Conservation (phyloP, 2,888 invertebrate genomes). For the Eupeodes luniger region DNA sequence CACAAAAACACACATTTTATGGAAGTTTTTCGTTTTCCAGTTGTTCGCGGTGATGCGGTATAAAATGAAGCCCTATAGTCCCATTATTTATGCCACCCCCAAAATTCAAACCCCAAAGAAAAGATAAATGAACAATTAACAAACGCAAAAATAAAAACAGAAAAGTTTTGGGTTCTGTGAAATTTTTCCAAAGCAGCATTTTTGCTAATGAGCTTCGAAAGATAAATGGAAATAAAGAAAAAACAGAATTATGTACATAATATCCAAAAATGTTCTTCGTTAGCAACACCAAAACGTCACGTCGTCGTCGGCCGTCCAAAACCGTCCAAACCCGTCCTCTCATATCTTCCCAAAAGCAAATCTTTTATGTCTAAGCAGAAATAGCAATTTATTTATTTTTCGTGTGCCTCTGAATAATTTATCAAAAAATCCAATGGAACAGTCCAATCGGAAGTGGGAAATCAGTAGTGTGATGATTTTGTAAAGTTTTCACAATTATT, state of each 20-base stretch:
- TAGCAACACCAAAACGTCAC: neutral
- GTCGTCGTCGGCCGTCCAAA: no score
- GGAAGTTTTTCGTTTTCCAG: slow-evolving; percentile 14
- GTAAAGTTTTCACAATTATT: slow-evolving; percentile 58
- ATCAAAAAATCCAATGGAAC: slow-evolving; percentile 49
- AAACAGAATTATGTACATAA: neutral
- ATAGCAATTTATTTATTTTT: slow-evolving; percentile 17
- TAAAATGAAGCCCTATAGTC: slow-evolving; percentile 52
- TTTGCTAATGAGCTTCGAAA: slow-evolving; percentile 24
- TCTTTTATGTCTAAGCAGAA: neutral
- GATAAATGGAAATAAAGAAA: slow-evolving; percentile 20
- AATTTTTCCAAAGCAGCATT: slow-evolving; percentile 31
- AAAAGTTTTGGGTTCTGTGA: slow-evolving; percentile 16
- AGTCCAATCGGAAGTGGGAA: slow-evolving; percentile 56
- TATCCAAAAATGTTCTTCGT: neutral
- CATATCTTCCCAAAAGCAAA: no score
- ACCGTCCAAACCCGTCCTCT: no score
- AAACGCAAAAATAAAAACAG: slow-evolving; percentile 9
- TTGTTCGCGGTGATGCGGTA: slow-evolving; percentile 28
- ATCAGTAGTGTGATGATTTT: slow-evolving; percentile 37
- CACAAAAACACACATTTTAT: slow-evolving; percentile 23
- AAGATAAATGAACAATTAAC: slow-evolving; percentile 39
- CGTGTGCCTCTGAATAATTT: slow-evolving; percentile 40
- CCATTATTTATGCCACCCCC: slow-evolving; percentile 1
- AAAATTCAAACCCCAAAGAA: slow-evolving; percentile 7